Percentiles rank a stretch among this genome's conserved stretches.
Conservation (phyloP, 2,797 vertebrate genomes). For the Poeciliopsis paucimaculata region DNA sequence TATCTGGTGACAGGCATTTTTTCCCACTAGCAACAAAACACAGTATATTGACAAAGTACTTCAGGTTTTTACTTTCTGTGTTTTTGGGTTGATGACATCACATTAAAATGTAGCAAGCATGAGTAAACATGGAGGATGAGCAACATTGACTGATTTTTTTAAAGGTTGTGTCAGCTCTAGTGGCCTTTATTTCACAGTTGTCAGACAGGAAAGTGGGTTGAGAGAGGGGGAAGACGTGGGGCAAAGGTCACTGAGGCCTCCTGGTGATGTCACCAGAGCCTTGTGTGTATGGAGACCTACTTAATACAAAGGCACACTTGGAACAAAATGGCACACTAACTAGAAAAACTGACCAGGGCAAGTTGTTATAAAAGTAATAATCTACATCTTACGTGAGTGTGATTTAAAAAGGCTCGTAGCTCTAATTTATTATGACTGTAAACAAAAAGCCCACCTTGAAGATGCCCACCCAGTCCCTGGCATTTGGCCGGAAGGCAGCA, state of each 20-base stretch:
- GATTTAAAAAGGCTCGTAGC: neutral
- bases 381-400: neutral
- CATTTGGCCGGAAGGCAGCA: slow-evolving; percentile 62
- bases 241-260: too few relatives aligned
- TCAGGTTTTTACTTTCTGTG: neutral
- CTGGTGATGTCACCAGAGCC: neutral
- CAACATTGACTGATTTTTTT: neutral
- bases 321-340: neutral
- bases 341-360: neutral
- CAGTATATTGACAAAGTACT: neutral
- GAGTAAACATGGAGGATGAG: neutral
- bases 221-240: too few relatives aligned
- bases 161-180: too few relatives aligned
- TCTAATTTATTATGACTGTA: neutral
- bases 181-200: too few relatives aligned
- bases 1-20: neutral
- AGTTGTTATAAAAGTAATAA: neutral
- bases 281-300: neutral
- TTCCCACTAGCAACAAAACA: neutral
- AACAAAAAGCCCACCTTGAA: slow-evolving; percentile 82
- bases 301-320: neutral
- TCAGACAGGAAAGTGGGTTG: too few relatives aligned
- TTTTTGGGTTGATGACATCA: neutral
- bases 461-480: slow-evolving; percentile 92
- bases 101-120: neutral